phyloP scores from a whole-genome alignment of 2,888 invertebrate species.

The Rutpela maculata region DNA sequence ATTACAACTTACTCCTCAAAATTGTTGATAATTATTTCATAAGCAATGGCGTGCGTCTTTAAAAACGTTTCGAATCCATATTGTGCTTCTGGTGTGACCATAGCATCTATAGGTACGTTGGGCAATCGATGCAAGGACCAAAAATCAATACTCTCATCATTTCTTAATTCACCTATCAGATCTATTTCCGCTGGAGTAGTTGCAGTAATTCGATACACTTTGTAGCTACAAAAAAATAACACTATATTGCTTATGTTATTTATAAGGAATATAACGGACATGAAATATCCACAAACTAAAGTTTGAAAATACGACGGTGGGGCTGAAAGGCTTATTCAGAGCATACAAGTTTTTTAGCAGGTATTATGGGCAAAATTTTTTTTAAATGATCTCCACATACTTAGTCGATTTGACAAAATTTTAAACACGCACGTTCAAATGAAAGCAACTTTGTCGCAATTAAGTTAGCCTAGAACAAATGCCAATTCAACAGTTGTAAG shows the following conservation, averaged over 20 bases:
- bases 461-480: no score
- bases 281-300: no score
- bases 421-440: no score
- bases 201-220: constrained; percentile 37
- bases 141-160: constrained; percentile 38
- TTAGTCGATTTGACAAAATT: no score
- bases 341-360: no score
- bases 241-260: not conserved
- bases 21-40: constrained; percentile 37
- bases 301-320: no score
- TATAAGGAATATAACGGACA: not conserved
- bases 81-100: constrained; percentile 42
- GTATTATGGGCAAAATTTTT: no score
- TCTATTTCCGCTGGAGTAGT: constrained; percentile 22
- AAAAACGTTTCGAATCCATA: constrained; percentile 35
- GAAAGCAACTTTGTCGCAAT: no score
- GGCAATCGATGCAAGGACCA: constrained; percentile 33
- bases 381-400: no score
- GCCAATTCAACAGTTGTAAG: no score
- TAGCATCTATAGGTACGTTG: constrained; percentile 35
- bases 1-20: constrained; percentile 40
- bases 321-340: no score
- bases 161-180: not conserved
- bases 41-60: constrained; percentile 11
- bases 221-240: constrained; percentile 34